Conservation (phyloP, 2,888 invertebrate genomes). For the Microplitis manilae region DNA sequence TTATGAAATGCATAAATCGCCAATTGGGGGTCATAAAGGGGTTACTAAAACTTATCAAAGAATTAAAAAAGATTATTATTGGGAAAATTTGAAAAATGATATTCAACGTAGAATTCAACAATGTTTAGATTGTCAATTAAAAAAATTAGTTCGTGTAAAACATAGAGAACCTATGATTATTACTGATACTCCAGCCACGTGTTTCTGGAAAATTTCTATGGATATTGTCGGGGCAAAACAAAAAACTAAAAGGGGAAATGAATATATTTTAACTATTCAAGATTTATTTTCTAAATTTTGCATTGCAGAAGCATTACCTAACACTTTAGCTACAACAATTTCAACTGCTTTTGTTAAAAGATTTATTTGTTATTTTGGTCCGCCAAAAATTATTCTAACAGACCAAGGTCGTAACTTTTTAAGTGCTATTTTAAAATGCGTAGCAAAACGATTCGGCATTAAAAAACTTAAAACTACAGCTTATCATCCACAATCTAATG, state of each 20-base stretch:
- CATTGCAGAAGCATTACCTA: conserved; percentile 40
- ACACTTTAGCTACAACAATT: conserved; percentile 45
- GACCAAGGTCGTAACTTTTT: conserved; percentile 53
- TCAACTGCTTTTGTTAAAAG: conserved; percentile 48
- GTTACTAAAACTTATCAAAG: conserved; percentile 35
- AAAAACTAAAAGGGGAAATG: conserved; percentile 19
- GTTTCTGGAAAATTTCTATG: conserved; percentile 21
- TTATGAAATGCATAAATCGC: conserved; percentile 26
- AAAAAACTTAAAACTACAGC: conserved; percentile 46
- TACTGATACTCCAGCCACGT: not conserved
- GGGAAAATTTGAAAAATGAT: conserved; percentile 25
- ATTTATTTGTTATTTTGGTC: conserved; percentile 47
- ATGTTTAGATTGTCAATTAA: conserved; percentile 21
- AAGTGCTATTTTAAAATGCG: conserved; percentile 43
- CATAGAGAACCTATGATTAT: conserved; percentile 16
- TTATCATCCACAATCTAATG: conserved; percentile 48
- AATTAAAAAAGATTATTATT: conserved; percentile 27
- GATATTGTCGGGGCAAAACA: conserved; percentile 15
- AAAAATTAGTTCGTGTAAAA: conserved; percentile 21
- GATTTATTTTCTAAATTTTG: conserved; percentile 44
- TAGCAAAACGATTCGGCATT: conserved; percentile 48
- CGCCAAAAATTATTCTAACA: conserved; percentile 45
- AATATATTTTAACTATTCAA: conserved; percentile 41
- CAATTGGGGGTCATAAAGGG: conserved; percentile 28
- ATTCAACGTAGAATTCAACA: conserved; percentile 27